Percentiles rank a stretch among this genome's conserved stretches.
These are phyloP conservation scores for Nesidiocoris tenuis DNA, from an alignment of 2,888 invertebrate genomes.

Conservation along the genomic window DNA sequence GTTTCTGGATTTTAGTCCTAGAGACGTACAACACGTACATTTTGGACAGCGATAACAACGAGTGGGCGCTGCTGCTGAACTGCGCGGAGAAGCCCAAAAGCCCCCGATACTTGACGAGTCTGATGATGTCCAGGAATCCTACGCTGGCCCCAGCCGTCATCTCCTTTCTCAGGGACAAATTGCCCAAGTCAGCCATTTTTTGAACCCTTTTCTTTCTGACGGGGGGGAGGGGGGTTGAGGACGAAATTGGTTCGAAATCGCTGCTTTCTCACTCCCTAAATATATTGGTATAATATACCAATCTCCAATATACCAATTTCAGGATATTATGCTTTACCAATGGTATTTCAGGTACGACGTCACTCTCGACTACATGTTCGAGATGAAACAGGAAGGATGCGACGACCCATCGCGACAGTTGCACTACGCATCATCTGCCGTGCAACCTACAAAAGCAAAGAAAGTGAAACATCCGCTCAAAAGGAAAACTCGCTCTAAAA, in stretches of 20 bases:
- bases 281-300: too few species aligned
- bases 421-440: conserved; percentile 36
- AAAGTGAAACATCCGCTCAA: conserved; percentile 43
- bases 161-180: conserved; percentile 71
- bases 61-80: conserved; percentile 80
- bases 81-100: conserved; percentile 81
- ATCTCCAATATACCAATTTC: too few species aligned
- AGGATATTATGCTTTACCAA: too few species aligned
- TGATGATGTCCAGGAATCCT: conserved; percentile 70
- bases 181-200: conserved; percentile 59
- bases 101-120: conserved; percentile 76
- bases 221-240: too few species aligned
- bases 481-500: conserved; percentile 25
- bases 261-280: too few species aligned
- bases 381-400: conserved; percentile 74
- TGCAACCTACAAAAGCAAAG: conserved; percentile 19
- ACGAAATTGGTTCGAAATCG: too few species aligned
- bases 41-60: conserved; percentile 77
- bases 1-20: conserved; percentile 19
- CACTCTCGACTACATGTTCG: conserved; percentile 80
- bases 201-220: too few species aligned
- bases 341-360: conserved; percentile 64
- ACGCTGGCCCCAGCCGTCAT: conserved; percentile 67
- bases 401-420: conserved; percentile 41
- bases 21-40: conserved; percentile 86